Conservation (phyloP, 1,140 invertebrate species). For the Micrasema longulum region DNA sequence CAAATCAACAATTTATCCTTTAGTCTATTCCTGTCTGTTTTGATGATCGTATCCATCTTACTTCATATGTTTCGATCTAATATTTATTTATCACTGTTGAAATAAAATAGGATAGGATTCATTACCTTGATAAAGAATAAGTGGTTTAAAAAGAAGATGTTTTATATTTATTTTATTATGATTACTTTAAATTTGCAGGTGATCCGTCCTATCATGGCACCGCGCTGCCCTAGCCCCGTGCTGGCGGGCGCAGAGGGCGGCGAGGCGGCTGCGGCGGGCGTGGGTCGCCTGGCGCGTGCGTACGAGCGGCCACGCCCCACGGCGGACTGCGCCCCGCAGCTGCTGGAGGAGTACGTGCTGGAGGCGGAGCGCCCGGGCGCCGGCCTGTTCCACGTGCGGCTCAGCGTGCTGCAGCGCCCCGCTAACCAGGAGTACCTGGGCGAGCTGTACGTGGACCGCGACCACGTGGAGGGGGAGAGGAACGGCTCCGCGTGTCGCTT, state of each 20-base stretch:
- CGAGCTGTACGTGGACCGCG: conserved; percentile 90
- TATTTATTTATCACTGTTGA: no score
- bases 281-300: conserved; percentile 62
- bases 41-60: no score
- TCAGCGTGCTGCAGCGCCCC: conserved; percentile 86
- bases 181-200: conserved; percentile 56
- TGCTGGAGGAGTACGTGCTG: conserved; percentile 90
- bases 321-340: conserved; percentile 82
- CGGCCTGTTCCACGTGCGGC: conserved; percentile 84
- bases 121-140: no score
- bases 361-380: conserved; percentile 79
- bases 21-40: no score
- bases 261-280: conserved; percentile 54
- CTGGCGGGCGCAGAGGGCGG: conserved; percentile 60
- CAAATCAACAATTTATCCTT: no score
- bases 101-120: no score
- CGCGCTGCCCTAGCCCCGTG: conserved; percentile 63
- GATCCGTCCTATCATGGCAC: conserved; percentile 64
- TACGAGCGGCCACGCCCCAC: conserved; percentile 76
- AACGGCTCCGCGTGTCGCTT: conserved; percentile 89
- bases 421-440: conserved; percentile 90
- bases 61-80: no score
- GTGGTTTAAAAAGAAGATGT: no score
- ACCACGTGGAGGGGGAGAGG: conserved; percentile 82
- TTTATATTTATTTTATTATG: no score